Evolutionary conservation across 2,113 vertebrate genomes (phyloP).

Genomic region (Pseudopipra pipra): DNA sequence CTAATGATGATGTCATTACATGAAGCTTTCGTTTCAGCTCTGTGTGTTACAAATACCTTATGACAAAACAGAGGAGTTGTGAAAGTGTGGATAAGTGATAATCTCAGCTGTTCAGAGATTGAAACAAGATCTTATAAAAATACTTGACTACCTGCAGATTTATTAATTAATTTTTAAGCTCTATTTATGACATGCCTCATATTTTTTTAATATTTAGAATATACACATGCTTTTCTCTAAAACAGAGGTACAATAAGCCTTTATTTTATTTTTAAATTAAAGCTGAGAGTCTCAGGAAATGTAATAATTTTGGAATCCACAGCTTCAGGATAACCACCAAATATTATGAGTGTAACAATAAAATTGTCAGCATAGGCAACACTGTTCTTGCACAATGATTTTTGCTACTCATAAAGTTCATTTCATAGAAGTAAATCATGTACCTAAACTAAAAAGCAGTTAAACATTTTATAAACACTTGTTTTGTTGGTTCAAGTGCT

Average conservation of each 20-base stretch:
- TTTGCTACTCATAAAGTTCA: not conserved
- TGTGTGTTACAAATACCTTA: not conserved
- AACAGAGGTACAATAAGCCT: not conserved
- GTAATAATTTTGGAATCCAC: not conserved
- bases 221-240: not conserved
- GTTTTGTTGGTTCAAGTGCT: not conserved
- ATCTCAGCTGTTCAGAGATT: not conserved
- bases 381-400: not conserved
- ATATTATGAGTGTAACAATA: not conserved
- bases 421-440: not conserved
- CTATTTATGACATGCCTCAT: not conserved
- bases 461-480: not conserved
- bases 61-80: not conserved
- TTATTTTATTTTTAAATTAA: not conserved
- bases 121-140: not conserved
- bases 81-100: not conserved
- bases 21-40: not conserved
- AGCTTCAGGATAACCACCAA: not conserved
- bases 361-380: not conserved
- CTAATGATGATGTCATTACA: not conserved
- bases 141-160: not conserved
- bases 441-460: not conserved
- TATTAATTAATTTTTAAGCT: not conserved
- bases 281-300: not conserved
- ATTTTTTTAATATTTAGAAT: not conserved